These are phyloP conservation scores for Crambe crambe DNA, from an alignment of 37 sponge, comb jelly and placozoan species.

Conservation along the genomic window DNA sequence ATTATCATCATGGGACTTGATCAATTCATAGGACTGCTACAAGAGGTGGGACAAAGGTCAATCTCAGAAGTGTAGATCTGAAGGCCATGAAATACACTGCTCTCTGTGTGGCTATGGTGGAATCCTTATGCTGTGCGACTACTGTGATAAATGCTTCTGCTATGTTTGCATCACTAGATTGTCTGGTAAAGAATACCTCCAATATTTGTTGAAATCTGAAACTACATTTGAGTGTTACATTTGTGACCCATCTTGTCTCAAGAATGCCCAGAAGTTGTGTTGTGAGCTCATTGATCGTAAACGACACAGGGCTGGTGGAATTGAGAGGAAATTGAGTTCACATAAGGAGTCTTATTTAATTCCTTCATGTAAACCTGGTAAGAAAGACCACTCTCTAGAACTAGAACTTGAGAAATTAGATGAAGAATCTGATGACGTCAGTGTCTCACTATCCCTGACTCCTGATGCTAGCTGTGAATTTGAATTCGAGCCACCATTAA, in stretches of 20 bases:
- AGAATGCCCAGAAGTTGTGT: constrained; percentile 7
- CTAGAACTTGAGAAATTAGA: too few species aligned
- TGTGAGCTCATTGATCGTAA: background rate
- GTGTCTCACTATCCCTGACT: too few species aligned
- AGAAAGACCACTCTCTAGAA: too few species aligned
- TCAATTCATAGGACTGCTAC: constrained; percentile 39
- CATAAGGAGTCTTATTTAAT: too few species aligned
- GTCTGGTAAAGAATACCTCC: constrained; percentile 28
- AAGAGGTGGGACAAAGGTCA: constrained; percentile 32
- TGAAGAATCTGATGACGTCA: too few species aligned
- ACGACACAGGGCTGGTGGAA: background rate
- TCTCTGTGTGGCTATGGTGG: constrained; percentile 82
- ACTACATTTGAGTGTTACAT: constrained; percentile 43
- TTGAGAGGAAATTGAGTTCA: background rate
- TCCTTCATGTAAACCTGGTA: too few species aligned
- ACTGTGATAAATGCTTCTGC: constrained; percentile 55
- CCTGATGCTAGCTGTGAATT: too few species aligned
- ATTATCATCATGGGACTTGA: too few species aligned
- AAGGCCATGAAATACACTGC: constrained; percentile 64
- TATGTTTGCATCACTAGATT: constrained; percentile 39
- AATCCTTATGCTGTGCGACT: constrained; percentile 44
- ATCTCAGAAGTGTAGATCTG: constrained; percentile 40
- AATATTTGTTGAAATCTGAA: background rate
- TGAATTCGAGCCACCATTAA: too few species aligned
- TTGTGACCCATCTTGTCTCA: constrained; percentile 46